Percentiles rank a stretch among this genome's conserved stretches.
Conservation (phyloP, 2,888 invertebrate species). For the Ophion obscuratus region DNA sequence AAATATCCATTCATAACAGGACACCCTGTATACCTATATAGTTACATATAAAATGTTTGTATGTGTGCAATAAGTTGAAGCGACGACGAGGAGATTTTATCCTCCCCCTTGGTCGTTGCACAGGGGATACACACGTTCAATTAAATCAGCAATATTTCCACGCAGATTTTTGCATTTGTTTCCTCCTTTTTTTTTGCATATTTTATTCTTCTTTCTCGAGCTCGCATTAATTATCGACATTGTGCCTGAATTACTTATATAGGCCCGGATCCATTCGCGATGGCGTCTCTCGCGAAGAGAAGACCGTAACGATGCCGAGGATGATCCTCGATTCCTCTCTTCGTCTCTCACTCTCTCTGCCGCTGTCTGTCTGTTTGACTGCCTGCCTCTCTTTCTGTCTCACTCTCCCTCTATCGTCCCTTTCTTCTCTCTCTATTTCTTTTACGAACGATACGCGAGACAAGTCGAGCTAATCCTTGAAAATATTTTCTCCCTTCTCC, state of each 20-base stretch:
- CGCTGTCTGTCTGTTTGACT: not conserved
- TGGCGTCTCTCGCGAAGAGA: conserved; percentile 32
- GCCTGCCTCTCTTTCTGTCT: too few relatives aligned
- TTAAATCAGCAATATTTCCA: conserved; percentile 66
- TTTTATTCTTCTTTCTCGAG: conserved; percentile 12
- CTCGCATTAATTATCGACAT: conserved; percentile 68
- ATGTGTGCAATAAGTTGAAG: conserved; percentile 25
- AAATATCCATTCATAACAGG: too few relatives aligned
- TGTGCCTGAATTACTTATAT: conserved; percentile 65
- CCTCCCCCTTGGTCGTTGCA: conserved; percentile 37
- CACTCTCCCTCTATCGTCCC: not conserved
- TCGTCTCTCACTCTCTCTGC: not conserved
- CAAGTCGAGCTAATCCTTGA: conserved; percentile 65
- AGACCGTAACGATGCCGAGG: conserved; percentile 23
- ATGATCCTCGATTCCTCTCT: conserved; percentile 13
- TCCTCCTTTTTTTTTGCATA: conserved; percentile 13
- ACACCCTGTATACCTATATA: not conserved
- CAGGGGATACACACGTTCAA: conserved; percentile 55
- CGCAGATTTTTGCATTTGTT: conserved; percentile 33
- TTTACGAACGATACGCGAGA: conserved; percentile 16
- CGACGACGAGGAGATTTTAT: conserved; percentile 49
- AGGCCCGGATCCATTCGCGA: conserved; percentile 58
- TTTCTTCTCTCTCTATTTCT: not conserved
- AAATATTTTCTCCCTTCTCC: conserved; percentile 63
- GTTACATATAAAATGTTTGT: too few relatives aligned